phyloP scores from a whole-genome alignment of 2,797 vertebrate genomes.

The Protonibea diacanthus region DNA sequence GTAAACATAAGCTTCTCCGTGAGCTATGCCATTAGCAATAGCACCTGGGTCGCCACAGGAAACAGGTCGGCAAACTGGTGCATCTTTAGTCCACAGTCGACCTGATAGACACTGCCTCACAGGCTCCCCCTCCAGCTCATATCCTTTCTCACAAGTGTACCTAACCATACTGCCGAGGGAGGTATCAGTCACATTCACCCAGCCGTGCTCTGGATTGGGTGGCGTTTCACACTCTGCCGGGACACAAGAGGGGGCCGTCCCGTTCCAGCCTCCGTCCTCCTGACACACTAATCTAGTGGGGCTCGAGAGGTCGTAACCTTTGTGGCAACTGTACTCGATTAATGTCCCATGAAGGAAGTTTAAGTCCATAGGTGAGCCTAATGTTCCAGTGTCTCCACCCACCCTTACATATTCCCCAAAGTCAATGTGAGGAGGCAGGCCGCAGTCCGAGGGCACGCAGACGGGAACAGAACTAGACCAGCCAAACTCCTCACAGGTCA shows the following conservation, averaged over 20 bases:
- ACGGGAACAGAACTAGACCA: constrained; percentile 93
- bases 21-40: constrained; percentile 84
- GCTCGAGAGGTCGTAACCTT: constrained; percentile 90
- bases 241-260: constrained; percentile 91
- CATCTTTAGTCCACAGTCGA: constrained; percentile 88
- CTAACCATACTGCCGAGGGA: constrained; percentile 85
- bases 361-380: constrained; percentile 72
- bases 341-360: constrained; percentile 90
- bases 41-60: constrained; percentile 86
- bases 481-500: constrained; percentile 93
- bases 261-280: constrained; percentile 95
- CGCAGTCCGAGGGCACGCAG: constrained; percentile 93
- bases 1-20: constrained; percentile 84
- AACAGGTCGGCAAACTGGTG: constrained; percentile 86
- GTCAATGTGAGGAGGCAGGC: constrained; percentile 97
- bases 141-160: constrained; percentile 91
- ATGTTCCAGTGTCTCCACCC: constrained; percentile 51
- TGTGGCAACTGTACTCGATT: constrained; percentile 90
- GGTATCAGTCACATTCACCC: constrained; percentile 88
- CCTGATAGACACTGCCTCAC: constrained; percentile 90
- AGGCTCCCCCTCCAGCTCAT: constrained; percentile 87
- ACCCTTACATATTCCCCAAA: constrained; percentile 92
- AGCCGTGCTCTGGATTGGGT: constrained; percentile 87
- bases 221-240: constrained; percentile 90
- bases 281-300: constrained; percentile 88